These are phyloP conservation scores for Mallateleia sp. DNA, from an alignment of 2,888 invertebrate genomes.

Conservation along the genomic window DNA sequence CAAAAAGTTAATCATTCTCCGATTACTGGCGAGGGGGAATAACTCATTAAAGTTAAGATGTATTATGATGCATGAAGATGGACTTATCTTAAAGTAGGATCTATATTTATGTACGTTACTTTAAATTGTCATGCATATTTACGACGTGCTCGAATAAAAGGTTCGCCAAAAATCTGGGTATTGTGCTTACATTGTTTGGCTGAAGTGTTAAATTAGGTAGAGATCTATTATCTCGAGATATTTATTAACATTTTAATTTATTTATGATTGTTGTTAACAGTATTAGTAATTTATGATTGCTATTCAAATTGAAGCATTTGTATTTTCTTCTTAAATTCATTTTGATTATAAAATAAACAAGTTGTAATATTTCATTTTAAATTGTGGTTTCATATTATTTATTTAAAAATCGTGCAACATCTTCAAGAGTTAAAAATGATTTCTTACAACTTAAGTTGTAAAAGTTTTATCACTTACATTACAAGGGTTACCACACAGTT, in stretches of 20 bases:
- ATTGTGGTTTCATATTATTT: too few species aligned
- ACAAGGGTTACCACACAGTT: too few species aligned
- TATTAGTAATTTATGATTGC: too few species aligned
- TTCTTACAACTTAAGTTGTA: too few species aligned
- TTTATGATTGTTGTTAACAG: too few species aligned
- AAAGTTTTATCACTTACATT: too few species aligned
- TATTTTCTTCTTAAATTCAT: too few species aligned
- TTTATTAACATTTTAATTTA: background rate
- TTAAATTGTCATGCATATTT: constrained; percentile 5
- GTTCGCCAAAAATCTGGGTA: background rate
- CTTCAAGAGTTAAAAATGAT: too few species aligned
- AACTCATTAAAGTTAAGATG: constrained; percentile 13
- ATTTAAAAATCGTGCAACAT: too few species aligned
- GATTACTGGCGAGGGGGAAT: background rate
- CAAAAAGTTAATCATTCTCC: constrained; percentile 7
- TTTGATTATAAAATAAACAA: too few species aligned
- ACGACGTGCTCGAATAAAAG: constrained; percentile 2
- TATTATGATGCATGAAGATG: constrained; percentile 5
- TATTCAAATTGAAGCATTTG: too few species aligned
- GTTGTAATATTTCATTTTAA: too few species aligned
- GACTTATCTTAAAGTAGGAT: constrained; percentile 1
- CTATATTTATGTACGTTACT: constrained; percentile 2
- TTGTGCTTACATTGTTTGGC: background rate
- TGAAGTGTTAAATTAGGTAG: background rate
- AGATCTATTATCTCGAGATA: background rate